These are phyloP conservation scores for Ailuropoda melanoleuca DNA, from an alignment of 2,113 vertebrate species.

Conservation along the genomic window DNA sequence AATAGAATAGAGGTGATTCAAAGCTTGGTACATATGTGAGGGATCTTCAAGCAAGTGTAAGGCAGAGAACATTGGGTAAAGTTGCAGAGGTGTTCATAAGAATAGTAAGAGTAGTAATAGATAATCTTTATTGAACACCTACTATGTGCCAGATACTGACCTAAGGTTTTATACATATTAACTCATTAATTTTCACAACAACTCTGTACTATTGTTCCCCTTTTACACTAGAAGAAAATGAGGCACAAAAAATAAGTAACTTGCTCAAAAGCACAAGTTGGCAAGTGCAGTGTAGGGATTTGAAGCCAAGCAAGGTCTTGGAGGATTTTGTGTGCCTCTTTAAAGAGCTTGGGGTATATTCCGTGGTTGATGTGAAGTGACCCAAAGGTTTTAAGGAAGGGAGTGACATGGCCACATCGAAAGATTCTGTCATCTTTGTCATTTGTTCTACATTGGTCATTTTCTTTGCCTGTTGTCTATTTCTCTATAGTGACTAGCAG, in stretches of 20 bases:
- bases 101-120: neutral
- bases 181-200: neutral
- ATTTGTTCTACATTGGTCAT: neutral
- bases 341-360: neutral
- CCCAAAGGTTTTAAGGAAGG: conserved; percentile 19
- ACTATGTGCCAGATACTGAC: neutral
- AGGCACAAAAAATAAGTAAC: neutral
- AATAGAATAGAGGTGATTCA: neutral
- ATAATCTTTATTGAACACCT: neutral
- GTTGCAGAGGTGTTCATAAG: neutral
- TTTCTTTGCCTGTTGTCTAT: neutral
- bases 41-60: neutral
- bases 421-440: neutral
- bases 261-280: neutral
- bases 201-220: neutral
- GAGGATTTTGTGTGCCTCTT: neutral
- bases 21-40: neutral
- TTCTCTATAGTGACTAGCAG: neutral
- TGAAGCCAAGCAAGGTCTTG: neutral
- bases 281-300: neutral
- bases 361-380: neutral
- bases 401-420: neutral
- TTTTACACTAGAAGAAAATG: neutral
- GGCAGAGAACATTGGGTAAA: neutral
- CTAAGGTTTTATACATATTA: neutral